Conservation (phyloP, 1,140 invertebrate species). For the Nymphalis io region DNA sequence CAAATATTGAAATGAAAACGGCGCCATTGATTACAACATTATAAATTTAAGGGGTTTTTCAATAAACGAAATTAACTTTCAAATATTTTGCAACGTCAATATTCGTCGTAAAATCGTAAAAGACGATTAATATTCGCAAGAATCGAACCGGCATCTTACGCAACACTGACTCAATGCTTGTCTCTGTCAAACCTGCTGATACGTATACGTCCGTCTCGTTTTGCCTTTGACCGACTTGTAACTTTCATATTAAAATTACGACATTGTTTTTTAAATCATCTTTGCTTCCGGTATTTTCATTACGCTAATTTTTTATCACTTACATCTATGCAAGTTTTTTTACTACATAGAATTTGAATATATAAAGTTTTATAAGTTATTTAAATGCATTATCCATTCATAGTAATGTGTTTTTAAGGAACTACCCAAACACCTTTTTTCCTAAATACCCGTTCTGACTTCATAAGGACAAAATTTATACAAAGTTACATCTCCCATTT, state of each 20-base stretch:
- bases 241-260: conserved; percentile 29
- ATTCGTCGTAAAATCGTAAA: conserved; percentile 15
- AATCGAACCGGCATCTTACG: conserved; percentile 28
- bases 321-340: not conserved
- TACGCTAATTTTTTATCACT: not conserved
- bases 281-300: conserved; percentile 21
- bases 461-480: too few relatives aligned
- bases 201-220: conserved; percentile 17
- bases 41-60: not conserved
- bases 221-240: conserved; percentile 19
- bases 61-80: conserved; percentile 11
- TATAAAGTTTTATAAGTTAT: not conserved
- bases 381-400: too few relatives aligned
- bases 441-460: too few relatives aligned
- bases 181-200: conserved; percentile 13
- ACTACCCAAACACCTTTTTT: too few relatives aligned
- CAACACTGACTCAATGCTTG: not conserved
- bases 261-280: conserved; percentile 24
- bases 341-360: not conserved
- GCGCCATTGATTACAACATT: not conserved
- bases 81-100: conserved; percentile 7
- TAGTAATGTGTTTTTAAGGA: too few relatives aligned
- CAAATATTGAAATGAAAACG: too few relatives aligned
- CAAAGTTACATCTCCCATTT: too few relatives aligned
- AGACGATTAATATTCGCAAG: conserved; percentile 24